These are phyloP conservation scores for Chironomus riparius DNA, from an alignment of 2,888 invertebrate genomes.

Conservation along the genomic window DNA sequence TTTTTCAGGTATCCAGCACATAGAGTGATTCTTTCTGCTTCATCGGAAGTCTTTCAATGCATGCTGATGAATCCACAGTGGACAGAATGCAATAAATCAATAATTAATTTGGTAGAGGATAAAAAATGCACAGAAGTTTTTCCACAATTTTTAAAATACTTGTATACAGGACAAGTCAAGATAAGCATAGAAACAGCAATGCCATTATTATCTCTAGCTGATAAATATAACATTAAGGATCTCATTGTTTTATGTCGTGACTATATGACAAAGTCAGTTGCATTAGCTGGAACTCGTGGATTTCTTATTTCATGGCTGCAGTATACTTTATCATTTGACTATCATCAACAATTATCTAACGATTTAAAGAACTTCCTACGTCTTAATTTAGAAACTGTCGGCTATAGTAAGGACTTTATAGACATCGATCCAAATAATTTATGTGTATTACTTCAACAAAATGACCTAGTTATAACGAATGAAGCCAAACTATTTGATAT, in stretches of 20 bases:
- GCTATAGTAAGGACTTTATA: constrained; percentile 67
- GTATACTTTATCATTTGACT: constrained; percentile 71
- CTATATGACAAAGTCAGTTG: constrained; percentile 82
- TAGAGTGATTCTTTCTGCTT: constrained; percentile 82
- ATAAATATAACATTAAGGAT: constrained; percentile 92
- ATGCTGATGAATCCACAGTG: constrained; percentile 93
- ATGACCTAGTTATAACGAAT: constrained; percentile 79
- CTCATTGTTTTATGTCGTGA: constrained; percentile 71
- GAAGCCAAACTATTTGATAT: constrained; percentile 75
- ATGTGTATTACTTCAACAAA: constrained; percentile 67
- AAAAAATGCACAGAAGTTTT: constrained; percentile 77
- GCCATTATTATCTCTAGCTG: constrained; percentile 80
- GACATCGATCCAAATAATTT: constrained; percentile 74
- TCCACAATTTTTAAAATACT: constrained; percentile 72
- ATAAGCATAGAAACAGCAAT: constrained; percentile 77
- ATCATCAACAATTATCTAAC: constrained; percentile 44
- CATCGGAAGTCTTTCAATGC: constrained; percentile 72
- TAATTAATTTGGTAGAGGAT: constrained; percentile 77
- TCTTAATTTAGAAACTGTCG: constrained; percentile 82
- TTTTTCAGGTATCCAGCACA: constrained; percentile 68
- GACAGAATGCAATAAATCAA: constrained; percentile 80
- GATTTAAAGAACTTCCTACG: constrained; percentile 75
- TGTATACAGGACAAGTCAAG: constrained; percentile 84
- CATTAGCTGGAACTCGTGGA: constrained; percentile 71
- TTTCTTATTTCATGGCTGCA: constrained; percentile 85